Percentiles rank a stretch among this genome's conserved stretches.
These are phyloP conservation scores for Sinocyclocheilus grahami DNA, from an alignment of 2,113 vertebrate species.

Conservation along the genomic window DNA sequence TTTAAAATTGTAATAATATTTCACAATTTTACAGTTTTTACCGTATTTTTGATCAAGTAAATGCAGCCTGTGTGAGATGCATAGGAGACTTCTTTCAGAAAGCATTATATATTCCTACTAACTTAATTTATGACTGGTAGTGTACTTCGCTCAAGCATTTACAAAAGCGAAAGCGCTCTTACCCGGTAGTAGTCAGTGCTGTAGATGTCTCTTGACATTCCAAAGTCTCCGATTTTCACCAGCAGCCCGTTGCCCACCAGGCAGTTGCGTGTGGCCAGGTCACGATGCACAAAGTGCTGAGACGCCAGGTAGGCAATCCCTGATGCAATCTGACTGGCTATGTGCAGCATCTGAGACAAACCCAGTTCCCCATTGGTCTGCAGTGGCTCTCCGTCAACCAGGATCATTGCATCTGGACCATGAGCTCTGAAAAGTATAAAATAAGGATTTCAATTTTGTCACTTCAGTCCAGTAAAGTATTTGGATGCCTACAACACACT, in stretches of 20 bases:
- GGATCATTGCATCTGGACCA: slow-evolving; percentile 85
- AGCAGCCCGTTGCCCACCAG: too few relatives aligned
- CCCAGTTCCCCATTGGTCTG: slow-evolving; percentile 92
- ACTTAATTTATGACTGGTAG: too few relatives aligned
- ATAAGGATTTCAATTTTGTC: neutral
- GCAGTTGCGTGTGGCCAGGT: too few relatives aligned
- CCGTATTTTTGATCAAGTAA: too few relatives aligned
- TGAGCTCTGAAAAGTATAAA: neutral
- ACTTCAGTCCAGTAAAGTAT: neutral
- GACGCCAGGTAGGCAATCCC: slow-evolving; percentile 97
- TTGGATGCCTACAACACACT: neutral
- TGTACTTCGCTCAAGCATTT: neutral
- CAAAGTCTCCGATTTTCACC: slow-evolving; percentile 51
- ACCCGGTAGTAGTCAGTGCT: slow-evolving; percentile 99
- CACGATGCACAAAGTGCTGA: slow-evolving; percentile 89
- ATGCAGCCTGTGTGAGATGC: too few relatives aligned
- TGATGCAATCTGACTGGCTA: slow-evolving; percentile 92
- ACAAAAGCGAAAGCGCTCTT: slow-evolving; percentile 64
- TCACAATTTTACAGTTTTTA: too few relatives aligned
- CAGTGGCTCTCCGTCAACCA: slow-evolving; percentile 94
- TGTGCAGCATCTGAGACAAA: slow-evolving; percentile 96
- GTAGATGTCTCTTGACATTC: slow-evolving; percentile 98
- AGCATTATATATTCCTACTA: too few relatives aligned
- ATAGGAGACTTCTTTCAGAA: too few relatives aligned
- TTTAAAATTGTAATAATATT: too few relatives aligned